Percentiles rank a stretch among this genome's conserved stretches.
Evolutionary conservation across 2,888 invertebrate species (phyloP).

Genomic region (Cryptus armator): DNA sequence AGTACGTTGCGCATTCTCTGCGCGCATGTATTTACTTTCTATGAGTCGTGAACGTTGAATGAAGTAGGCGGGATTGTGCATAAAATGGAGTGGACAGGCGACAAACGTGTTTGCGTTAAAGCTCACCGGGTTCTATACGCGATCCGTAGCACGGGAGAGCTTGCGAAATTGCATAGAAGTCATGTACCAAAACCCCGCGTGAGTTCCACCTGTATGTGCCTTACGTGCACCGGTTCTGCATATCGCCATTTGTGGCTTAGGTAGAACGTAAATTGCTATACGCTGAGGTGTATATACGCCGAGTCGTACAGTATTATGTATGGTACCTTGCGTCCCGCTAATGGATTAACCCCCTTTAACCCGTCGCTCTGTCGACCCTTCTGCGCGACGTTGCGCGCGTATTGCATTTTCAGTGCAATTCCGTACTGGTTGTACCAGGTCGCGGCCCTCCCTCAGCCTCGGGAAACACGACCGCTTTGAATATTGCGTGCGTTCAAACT

Average conservation of each 20-base stretch:
- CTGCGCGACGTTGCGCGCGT: conserved; percentile 32
- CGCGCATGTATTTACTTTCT: not conserved
- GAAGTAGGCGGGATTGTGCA: not conserved
- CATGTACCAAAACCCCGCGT: not conserved
- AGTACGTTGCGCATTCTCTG: not conserved
- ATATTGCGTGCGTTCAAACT: conserved; percentile 62
- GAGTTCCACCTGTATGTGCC: conserved; percentile 12
- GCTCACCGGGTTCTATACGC: not conserved
- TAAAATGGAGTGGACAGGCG: conserved; percentile 17
- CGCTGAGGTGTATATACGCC: conserved; percentile 14
- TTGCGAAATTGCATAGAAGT: conserved; percentile 13
- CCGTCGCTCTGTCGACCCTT: conserved; percentile 49
- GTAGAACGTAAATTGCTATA: not conserved
- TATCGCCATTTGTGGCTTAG: conserved; percentile 30
- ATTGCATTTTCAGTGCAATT: conserved; percentile 64
- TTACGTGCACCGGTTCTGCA: not conserved
- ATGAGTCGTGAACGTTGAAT: conserved; percentile 8
- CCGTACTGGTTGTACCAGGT: conserved; percentile 52
- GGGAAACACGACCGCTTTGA: conserved; percentile 55
- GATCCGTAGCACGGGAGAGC: conserved; percentile 6
- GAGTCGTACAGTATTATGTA: conserved; percentile 39
- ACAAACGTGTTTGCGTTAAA: not conserved
- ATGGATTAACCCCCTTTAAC: conserved; percentile 71
- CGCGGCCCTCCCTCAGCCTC: conserved; percentile 3
- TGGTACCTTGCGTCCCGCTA: conserved; percentile 49